A percentile compares a stretch with the other conserved stretches of the same genome.
Conservation (phyloP, 2,797 vertebrate genomes). For the Arctocebus calabarensis region DNA sequence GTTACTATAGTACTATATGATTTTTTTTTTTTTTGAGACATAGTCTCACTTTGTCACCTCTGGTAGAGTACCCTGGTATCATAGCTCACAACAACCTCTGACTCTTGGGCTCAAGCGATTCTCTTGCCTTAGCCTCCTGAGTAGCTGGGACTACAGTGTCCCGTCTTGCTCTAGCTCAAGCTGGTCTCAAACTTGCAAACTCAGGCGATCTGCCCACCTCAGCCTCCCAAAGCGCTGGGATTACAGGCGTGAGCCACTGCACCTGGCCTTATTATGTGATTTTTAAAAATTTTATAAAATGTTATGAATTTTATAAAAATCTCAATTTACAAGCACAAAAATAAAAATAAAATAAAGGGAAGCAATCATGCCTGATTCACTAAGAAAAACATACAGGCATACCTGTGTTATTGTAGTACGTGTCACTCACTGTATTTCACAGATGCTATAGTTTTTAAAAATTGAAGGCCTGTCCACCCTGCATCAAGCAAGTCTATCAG, state of each 20-base stretch:
- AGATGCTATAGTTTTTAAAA: neutral
- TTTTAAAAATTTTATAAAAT: neutral
- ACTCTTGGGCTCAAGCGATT: too few species aligned
- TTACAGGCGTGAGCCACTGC: too few species aligned
- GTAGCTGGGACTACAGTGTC: too few species aligned
- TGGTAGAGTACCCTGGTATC: too few species aligned
- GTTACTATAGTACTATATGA: neutral
- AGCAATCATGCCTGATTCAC: neutral
- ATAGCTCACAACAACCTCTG: too few species aligned
- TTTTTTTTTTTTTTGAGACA: neutral
- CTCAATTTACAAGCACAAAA: conserved; percentile 20
- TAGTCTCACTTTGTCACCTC: too few species aligned
- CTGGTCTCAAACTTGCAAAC: too few species aligned
- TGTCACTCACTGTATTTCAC: neutral
- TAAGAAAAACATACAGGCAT: neutral
- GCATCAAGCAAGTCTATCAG: neutral
- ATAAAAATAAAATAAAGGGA: conserved; percentile 16
- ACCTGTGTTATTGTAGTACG: neutral
- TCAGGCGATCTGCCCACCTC: too few species aligned
- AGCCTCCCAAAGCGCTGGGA: too few species aligned
- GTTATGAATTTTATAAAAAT: conserved; percentile 38
- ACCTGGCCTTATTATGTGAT: neutral
- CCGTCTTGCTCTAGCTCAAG: too few species aligned
- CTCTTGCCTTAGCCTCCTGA: too few species aligned
- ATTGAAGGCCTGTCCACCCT: neutral